phyloP scores from a whole-genome alignment of 2,888 invertebrate genomes.

The Scaptodrosophila latifasciaeformis region DNA sequence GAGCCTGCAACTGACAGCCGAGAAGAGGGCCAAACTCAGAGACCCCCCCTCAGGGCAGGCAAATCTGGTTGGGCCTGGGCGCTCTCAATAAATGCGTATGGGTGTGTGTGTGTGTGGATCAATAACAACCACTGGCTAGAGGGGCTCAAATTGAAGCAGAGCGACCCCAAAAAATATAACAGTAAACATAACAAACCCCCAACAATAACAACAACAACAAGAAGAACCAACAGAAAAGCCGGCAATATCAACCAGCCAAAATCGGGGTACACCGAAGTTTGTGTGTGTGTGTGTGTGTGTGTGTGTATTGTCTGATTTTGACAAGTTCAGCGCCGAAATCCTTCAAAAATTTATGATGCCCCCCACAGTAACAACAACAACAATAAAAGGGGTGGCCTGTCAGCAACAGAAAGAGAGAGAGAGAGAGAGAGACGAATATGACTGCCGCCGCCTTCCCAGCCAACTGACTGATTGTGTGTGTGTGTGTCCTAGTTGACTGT shows the following conservation, averaged over 20 bases:
- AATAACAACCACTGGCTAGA: constrained; percentile 33
- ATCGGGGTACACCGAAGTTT: not conserved
- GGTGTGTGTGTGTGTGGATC: constrained; percentile 35
- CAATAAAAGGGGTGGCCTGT: constrained; percentile 31
- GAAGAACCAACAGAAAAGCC: constrained; percentile 16
- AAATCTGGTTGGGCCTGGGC: not conserved
- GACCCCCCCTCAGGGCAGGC: too few species aligned
- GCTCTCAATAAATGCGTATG: too few species aligned
- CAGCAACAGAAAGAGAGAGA: constrained; percentile 54
- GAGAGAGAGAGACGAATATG: constrained; percentile 12
- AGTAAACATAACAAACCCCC: constrained; percentile 4
- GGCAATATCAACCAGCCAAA: constrained; percentile 25
- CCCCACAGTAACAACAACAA: constrained; percentile 15
- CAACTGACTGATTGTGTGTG: constrained; percentile 2
- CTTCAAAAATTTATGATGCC: constrained; percentile 70
- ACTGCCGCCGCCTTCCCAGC: not conserved
- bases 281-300: constrained; percentile 19
- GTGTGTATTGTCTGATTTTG: constrained; percentile 66
- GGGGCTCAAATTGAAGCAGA: not conserved
- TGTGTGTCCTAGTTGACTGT: constrained; percentile 28
- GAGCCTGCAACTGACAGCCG: not conserved
- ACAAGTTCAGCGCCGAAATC: constrained; percentile 74
- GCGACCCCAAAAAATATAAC: constrained; percentile 1
- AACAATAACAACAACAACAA: constrained; percentile 19
- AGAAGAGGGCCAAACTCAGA: not conserved